phyloP scores from a whole-genome alignment of 2,113 vertebrate genomes.

The Calcarius ornatus region DNA sequence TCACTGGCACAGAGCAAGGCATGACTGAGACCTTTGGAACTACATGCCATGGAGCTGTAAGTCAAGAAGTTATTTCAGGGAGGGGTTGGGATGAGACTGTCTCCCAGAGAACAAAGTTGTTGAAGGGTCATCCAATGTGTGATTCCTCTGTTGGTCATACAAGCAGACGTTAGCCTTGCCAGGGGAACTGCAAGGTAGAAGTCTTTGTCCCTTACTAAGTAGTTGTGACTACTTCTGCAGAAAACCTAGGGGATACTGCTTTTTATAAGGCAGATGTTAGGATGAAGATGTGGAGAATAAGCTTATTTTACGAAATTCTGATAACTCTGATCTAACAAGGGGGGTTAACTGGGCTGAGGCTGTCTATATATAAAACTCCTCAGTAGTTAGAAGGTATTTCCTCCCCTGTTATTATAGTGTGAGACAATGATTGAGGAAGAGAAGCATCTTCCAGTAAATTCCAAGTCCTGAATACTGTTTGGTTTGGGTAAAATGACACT shows the following conservation, averaged over 20 bases:
- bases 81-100: neutral
- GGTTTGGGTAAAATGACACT: neutral
- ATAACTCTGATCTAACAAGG: neutral
- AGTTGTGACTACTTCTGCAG: neutral
- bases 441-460: neutral
- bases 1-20: conserved; percentile 94
- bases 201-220: neutral
- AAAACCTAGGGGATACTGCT: neutral
- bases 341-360: neutral
- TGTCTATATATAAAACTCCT: neutral
- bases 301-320: neutral
- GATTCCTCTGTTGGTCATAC: neutral
- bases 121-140: neutral
- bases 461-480: neutral
- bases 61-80: conserved; percentile 22
- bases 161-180: neutral
- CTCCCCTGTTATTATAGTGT: neutral
- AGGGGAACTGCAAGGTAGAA: neutral
- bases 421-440: neutral
- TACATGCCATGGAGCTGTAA: conserved; percentile 96
- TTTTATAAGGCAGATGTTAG: neutral
- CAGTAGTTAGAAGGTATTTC: neutral
- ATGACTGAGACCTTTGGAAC: conserved; percentile 98
- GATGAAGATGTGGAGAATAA: neutral
- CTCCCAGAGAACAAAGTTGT: neutral